Evolutionary conservation across 1,140 invertebrate species (phyloP).

Genomic region (Psix sp.): DNA sequence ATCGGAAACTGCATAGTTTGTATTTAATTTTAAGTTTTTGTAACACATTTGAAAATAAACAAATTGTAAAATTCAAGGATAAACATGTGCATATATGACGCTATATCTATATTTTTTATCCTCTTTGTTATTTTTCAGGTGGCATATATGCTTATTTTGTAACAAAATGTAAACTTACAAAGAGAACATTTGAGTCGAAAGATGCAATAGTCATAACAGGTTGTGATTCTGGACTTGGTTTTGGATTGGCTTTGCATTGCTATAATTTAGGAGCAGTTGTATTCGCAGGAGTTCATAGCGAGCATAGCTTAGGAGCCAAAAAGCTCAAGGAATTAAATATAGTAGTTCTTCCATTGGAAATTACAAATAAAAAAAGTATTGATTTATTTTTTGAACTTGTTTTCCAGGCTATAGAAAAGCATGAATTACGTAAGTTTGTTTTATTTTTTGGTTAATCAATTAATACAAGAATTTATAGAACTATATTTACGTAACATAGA

Average conservation of each 20-base stretch:
- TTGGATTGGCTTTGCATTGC: conserved; percentile 81
- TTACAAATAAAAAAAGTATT: conserved; percentile 65
- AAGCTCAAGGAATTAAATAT: conserved; percentile 73
- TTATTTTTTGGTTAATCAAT: neutral
- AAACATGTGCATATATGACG: too few relatives aligned
- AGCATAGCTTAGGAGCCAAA: conserved; percentile 74
- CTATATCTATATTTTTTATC: too few relatives aligned
- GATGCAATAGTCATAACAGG: conserved; percentile 83
- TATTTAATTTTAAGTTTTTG: too few relatives aligned
- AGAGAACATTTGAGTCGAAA: conserved; percentile 10
- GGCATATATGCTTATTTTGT: neutral
- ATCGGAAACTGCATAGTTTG: too few relatives aligned
- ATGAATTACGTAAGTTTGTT: conserved; percentile 26
- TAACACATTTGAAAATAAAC: too few relatives aligned
- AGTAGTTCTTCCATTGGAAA: conserved; percentile 80
- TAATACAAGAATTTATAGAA: too few relatives aligned
- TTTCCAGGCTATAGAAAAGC: conserved; percentile 2
- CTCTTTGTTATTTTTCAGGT: neutral
- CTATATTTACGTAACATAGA: too few relatives aligned
- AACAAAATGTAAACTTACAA: neutral
- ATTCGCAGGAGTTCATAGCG: conserved; percentile 83
- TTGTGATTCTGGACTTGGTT: conserved; percentile 90
- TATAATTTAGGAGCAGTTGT: conserved; percentile 80
- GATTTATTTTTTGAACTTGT: conserved; percentile 23
- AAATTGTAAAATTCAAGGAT: too few relatives aligned